phyloP scores from a whole-genome alignment of 2,888 invertebrate species.

The Scaptomyza reducta region DNA sequence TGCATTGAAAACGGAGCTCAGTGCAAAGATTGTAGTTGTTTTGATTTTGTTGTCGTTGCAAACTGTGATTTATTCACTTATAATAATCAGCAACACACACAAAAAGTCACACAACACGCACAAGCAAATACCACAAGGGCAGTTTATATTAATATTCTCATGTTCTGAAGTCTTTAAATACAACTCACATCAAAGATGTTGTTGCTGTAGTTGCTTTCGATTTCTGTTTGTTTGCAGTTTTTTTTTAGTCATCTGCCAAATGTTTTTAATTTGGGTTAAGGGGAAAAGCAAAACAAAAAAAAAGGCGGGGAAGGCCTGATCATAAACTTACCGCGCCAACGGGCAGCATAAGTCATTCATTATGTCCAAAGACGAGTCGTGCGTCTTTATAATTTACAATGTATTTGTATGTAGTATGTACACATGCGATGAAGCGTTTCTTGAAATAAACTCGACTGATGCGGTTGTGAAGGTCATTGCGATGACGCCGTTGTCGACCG shows the following conservation, averaged over 20 bases:
- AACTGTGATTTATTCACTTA: constrained; percentile 53
- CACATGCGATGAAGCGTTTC: constrained; percentile 37
- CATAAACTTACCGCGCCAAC: constrained; percentile 40
- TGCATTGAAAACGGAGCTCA: constrained; percentile 38
- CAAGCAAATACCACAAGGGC: not conserved
- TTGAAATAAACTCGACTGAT: constrained; percentile 15
- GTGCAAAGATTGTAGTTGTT: constrained; percentile 10
- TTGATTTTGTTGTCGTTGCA: constrained; percentile 34
- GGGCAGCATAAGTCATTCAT: constrained; percentile 42
- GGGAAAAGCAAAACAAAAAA: constrained; percentile 21
- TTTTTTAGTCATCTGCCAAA: constrained; percentile 23
- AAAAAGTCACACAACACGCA: constrained; percentile 37
- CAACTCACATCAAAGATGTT: too few species aligned
- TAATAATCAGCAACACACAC: constrained; percentile 45
- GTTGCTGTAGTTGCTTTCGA: too few species aligned
- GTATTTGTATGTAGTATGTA: constrained; percentile 5
- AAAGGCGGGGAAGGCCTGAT: constrained; percentile 18
- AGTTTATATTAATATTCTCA: too few species aligned
- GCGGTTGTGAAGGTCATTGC: constrained; percentile 42
- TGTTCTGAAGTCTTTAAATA: too few species aligned
- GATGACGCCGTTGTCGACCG: constrained; percentile 34
- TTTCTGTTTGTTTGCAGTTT: not conserved
- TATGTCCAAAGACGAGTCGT: constrained; percentile 7
- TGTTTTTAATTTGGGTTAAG: constrained; percentile 62
- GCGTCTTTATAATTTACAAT: constrained; percentile 6